A percentile compares a stretch with the other conserved stretches of the same genome.
Conservation (phyloP, 2,888 invertebrate species). For the Rhorus exstirpatorius region DNA sequence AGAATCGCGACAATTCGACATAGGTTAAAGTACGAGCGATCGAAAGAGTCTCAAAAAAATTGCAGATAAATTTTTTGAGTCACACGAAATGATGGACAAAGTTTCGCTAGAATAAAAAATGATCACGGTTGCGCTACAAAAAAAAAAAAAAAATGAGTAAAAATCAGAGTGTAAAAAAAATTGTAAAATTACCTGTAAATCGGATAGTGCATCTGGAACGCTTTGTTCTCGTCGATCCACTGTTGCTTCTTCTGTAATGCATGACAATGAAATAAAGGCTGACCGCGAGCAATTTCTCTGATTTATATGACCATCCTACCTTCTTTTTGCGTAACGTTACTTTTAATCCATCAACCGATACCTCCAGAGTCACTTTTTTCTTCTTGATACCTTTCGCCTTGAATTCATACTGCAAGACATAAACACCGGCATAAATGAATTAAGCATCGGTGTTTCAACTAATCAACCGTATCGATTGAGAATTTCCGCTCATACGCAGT, state of each 20-base stretch:
- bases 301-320: conserved; percentile 83
- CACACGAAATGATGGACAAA: too few species aligned
- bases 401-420: conserved; percentile 95
- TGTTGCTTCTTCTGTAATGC: conserved; percentile 91
- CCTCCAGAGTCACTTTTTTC: conserved; percentile 97
- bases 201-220: conserved; percentile 95
- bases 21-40: too few species aligned
- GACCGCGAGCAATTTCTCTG: conserved; percentile 43
- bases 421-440: conserved; percentile 79
- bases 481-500: too few species aligned
- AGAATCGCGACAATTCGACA: too few species aligned
- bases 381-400: conserved; percentile 99
- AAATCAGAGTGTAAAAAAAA: neutral
- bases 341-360: conserved; percentile 98
- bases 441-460: neutral
- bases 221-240: conserved; percentile 91
- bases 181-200: conserved; percentile 90
- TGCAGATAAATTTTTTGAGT: too few species aligned
- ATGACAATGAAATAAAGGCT: conserved; percentile 67
- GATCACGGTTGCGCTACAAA: too few species aligned
- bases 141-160: neutral
- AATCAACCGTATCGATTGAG: neutral
- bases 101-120: too few species aligned
- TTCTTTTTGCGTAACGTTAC: conserved; percentile 95
- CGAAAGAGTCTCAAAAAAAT: too few species aligned